phyloP scores from a whole-genome alignment of 2,797 vertebrate genomes.

The Brachyalestes nurse region DNA sequence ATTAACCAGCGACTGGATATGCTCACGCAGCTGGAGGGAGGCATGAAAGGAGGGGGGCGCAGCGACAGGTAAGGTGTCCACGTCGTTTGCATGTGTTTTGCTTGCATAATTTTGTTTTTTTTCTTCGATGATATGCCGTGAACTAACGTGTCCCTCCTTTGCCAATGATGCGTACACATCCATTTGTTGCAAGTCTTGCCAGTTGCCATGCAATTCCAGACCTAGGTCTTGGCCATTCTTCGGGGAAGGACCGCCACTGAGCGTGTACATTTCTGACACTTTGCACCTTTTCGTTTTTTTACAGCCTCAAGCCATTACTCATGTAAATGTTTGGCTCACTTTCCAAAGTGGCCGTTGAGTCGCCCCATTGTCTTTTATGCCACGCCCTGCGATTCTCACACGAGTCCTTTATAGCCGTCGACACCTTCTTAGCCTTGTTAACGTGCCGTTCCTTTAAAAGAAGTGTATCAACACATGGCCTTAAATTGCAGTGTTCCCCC shows the following conservation, averaged over 20 bases:
- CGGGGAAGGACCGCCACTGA: too few relatives aligned
- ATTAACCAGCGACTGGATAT: slow-evolving; percentile 91
- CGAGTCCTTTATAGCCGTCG: background rate
- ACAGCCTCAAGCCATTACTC: background rate
- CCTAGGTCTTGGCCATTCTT: background rate
- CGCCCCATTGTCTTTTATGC: background rate
- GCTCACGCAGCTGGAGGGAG: slow-evolving; percentile 86
- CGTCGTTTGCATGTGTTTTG: background rate
- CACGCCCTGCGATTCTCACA: background rate
- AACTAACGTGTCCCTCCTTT: background rate
- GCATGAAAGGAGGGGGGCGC: slow-evolving; percentile 75
- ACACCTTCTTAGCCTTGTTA: background rate
- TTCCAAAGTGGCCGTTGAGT: background rate
- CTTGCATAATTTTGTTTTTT: background rate
- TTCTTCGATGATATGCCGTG: background rate
- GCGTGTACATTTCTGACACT: background rate
- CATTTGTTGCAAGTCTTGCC: too few relatives aligned
- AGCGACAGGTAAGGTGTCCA: slow-evolving; percentile 74
- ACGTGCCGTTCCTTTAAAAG: background rate
- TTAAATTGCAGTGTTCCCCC: background rate
- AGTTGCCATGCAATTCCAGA: background rate
- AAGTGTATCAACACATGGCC: background rate
- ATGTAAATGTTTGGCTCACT: background rate
- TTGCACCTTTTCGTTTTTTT: background rate
- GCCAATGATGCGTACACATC: background rate